Conservation (phyloP, 2,797 vertebrate species). For the Diplodus puntazzo region DNA sequence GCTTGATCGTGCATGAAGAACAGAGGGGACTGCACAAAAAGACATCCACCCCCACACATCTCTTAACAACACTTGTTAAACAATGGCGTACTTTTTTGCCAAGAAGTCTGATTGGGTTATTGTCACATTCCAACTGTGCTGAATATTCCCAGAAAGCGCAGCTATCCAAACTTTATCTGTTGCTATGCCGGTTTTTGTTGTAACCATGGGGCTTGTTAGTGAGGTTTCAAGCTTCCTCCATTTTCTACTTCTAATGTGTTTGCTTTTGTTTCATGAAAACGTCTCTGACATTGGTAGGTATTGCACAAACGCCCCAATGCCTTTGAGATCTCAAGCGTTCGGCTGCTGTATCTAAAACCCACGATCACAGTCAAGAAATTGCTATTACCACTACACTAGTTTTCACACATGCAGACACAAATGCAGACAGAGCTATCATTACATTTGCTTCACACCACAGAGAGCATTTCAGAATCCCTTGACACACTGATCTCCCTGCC, state of each 20-base stretch:
- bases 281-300: slow-evolving; percentile 10
- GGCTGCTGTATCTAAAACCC: slow-evolving; percentile 18
- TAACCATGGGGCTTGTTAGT: slow-evolving; percentile 62
- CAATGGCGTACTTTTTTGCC: slow-evolving; percentile 55
- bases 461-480: slow-evolving; percentile 53
- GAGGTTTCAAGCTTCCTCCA: slow-evolving; percentile 33
- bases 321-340: slow-evolving; percentile 34
- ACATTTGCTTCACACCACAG: slow-evolving; percentile 36
- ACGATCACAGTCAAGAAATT: slow-evolving; percentile 43
- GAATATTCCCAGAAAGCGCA: slow-evolving; percentile 53
- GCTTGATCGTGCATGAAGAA: slow-evolving; percentile 7
- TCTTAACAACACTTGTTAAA: slow-evolving; percentile 51
- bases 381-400: slow-evolving; percentile 8
- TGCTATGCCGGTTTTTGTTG: slow-evolving; percentile 61
- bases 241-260: slow-evolving; percentile 28
- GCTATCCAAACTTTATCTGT: slow-evolving; percentile 45
- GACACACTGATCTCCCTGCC: slow-evolving; percentile 60
- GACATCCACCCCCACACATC: slow-evolving; percentile 57
- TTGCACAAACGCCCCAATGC: slow-evolving; percentile 23
- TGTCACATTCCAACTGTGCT: slow-evolving; percentile 56
- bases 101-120: slow-evolving; percentile 55
- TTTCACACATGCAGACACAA: slow-evolving; percentile 33
- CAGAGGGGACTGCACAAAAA: slow-evolving; percentile 32
- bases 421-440: slow-evolving; percentile 39
- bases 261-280: slow-evolving; percentile 31